A percentile compares a stretch with the other conserved stretches of the same genome.
These are phyloP conservation scores for Hyppa rectilinea DNA, from an alignment of 2,888 invertebrate genomes.

Conservation along the genomic window DNA sequence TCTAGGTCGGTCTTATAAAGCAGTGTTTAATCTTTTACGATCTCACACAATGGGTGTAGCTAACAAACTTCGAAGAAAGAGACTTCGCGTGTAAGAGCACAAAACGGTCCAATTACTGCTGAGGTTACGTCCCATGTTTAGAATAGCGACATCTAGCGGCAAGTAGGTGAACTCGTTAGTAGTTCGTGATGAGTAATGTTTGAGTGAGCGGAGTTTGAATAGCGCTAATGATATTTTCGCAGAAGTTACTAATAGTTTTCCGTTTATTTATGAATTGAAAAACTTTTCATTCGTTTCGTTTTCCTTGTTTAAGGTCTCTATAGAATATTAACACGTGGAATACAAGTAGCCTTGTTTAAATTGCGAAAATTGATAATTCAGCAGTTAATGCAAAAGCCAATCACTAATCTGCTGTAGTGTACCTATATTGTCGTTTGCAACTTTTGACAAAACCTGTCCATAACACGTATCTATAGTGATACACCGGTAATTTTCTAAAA, in stretches of 20 bases:
- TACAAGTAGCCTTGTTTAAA: neutral
- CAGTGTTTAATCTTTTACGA: conserved; percentile 55
- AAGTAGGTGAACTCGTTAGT: conserved; percentile 39
- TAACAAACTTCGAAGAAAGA: conserved; percentile 56
- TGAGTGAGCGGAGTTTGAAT: conserved; percentile 26
- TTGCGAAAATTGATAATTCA: neutral
- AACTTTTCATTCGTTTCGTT: neutral
- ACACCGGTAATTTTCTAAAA: conserved; percentile 35
- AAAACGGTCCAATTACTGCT: conserved; percentile 60
- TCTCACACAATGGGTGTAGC: conserved; percentile 52
- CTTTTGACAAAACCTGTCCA: neutral
- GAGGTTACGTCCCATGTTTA: conserved; percentile 47
- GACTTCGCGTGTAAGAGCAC: conserved; percentile 33
- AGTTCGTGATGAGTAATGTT: conserved; percentile 12
- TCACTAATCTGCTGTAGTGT: neutral
- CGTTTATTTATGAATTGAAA: neutral
- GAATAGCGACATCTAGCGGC: conserved; percentile 49
- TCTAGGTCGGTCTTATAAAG: conserved; percentile 57
- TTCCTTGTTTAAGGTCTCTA: neutral
- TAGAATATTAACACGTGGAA: neutral
- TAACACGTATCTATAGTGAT: neutral
- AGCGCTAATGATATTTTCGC: conserved; percentile 34
- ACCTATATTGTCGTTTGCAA: neutral
- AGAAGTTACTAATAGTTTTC: conserved; percentile 19
- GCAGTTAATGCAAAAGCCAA: neutral